Percentiles rank a stretch among this genome's conserved stretches.
These are phyloP conservation scores for Automeris io DNA, from an alignment of 2,888 invertebrate genomes.

Conservation along the genomic window DNA sequence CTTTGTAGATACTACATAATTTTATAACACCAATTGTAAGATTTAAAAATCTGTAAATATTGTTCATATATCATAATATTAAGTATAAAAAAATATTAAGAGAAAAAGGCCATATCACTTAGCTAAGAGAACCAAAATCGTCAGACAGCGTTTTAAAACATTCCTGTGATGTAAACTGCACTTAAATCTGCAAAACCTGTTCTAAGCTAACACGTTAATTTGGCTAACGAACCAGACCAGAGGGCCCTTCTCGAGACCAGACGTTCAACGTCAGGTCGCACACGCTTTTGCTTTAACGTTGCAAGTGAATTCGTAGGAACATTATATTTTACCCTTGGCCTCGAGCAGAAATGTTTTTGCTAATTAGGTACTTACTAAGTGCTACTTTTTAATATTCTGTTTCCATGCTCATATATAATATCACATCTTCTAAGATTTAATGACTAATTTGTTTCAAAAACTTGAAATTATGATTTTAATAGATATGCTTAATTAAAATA, in stretches of 20 bases:
- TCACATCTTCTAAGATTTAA: no score
- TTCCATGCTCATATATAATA: no score
- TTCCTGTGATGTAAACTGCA: conserved; percentile 29
- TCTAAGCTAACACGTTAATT: conserved; percentile 57
- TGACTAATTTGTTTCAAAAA: no score
- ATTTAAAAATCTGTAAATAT: no score
- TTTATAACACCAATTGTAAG: no score
- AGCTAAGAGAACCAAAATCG: conserved; percentile 8
- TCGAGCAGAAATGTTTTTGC: conserved; percentile 6
- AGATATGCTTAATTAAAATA: no score
- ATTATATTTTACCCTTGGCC: conserved; percentile 3
- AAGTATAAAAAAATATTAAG: not conserved
- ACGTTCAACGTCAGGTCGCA: no score
- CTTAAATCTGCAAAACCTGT: conserved; percentile 31
- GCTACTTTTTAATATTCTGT: no score
- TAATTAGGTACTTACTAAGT: no score
- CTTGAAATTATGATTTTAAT: no score
- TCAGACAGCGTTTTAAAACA: conserved; percentile 25
- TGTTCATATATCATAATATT: no score
- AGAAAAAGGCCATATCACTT: conserved; percentile 14
- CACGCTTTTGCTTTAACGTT: conserved; percentile 43
- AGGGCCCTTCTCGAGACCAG: conserved; percentile 45
- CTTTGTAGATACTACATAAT: no score
- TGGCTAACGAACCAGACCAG: conserved; percentile 59
- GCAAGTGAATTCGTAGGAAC: conserved; percentile 34